Evolutionary conservation across 2,113 vertebrate species (phyloP).

Genomic region (Leptobrachium ailaonicum): DNA sequence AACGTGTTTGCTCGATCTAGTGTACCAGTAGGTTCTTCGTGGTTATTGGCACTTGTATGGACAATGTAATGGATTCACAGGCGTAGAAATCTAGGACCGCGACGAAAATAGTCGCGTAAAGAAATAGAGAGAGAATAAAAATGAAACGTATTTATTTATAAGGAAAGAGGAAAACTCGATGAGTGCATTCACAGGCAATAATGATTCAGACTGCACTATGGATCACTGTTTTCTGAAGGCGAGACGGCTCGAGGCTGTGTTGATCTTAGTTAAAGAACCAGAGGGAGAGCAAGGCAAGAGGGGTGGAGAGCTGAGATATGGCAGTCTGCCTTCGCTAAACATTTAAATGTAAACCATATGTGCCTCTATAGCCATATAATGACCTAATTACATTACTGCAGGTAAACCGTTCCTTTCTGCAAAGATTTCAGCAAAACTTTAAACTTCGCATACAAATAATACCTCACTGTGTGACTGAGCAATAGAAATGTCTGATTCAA

Average conservation of each 20-base stretch:
- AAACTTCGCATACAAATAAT: slow-evolving; percentile 95
- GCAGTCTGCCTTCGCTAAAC: slow-evolving; percentile 53
- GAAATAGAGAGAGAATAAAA: slow-evolving; percentile 8
- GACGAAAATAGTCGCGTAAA: not conserved
- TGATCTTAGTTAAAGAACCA: slow-evolving; percentile 25
- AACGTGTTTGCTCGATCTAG: slow-evolving; percentile 2
- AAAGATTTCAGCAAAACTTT: slow-evolving; percentile 63
- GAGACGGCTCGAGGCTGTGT: slow-evolving; percentile 42
- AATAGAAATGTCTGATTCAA: slow-evolving; percentile 75
- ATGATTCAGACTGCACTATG: not conserved
- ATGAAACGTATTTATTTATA: not conserved
- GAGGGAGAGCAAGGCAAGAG: slow-evolving; percentile 57
- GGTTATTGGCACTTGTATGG: slow-evolving; percentile 62
- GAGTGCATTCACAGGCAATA: not conserved
- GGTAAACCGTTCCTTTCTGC: slow-evolving; percentile 28
- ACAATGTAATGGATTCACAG: slow-evolving; percentile 13
- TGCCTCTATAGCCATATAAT: slow-evolving; percentile 15
- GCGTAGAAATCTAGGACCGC: not conserved
- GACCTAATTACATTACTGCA: slow-evolving; percentile 30
- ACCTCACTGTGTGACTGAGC: slow-evolving; percentile 96
- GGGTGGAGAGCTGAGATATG: slow-evolving; percentile 46
- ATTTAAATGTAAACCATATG: slow-evolving; percentile 45
- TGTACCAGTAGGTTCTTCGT: slow-evolving; percentile 56
- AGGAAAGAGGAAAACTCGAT: not conserved
- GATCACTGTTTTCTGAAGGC: slow-evolving; percentile 39